Base-by-base conservation (phyloP, 2,888 invertebrate species). In the Drosophila eohydei region DNA sequence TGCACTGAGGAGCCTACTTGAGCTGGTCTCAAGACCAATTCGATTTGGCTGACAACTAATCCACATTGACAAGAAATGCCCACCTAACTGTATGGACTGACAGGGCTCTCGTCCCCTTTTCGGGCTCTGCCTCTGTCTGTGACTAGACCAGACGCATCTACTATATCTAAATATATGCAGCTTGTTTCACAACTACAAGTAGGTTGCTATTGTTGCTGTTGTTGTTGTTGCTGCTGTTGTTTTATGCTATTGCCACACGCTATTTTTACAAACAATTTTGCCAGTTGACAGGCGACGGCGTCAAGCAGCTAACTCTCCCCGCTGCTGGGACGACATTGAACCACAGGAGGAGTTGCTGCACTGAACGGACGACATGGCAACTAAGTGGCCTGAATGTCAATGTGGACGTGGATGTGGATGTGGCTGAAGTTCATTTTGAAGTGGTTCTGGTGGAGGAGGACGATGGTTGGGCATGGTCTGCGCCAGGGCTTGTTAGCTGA, bases 191-290 rank as follows among this genome's bases (percentile, higher is more conserved):
- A 78, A 78, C 78, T 52, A 64, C 60, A 74, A 71, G 70, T 62
- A 65, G 50, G 56, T 51, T 67, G 38, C 8, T 9, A 55, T 26
- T 28, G 60, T 51, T 52, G 46, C 9, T 70, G 71, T 46, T 73
- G 62, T 66, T 73, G 50, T 5, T 54, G 32, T 2, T 50, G 61
- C 52, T 56, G 48, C 21, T 71, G 79, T 48, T 73, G 67, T 66
- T 75, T 84, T 80, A 82, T 81, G 85, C 78, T 76, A 79, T 68
- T 82, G 83, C 83, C 87, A 84, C 83, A 83, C 83, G 84, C 84
- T 84, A 84, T 84, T 87, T 84, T 88, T 84, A 84, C 80, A 85
- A 83, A 84, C 81, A 81, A 85, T 88, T 88, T 81, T 82, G 83
- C 85, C 70, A 87, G 84, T 84, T 87, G 88, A 84, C 88, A 87